phyloP scores from a whole-genome alignment of 2,113 vertebrate species.

The Lepisosteus oculatus region DNA sequence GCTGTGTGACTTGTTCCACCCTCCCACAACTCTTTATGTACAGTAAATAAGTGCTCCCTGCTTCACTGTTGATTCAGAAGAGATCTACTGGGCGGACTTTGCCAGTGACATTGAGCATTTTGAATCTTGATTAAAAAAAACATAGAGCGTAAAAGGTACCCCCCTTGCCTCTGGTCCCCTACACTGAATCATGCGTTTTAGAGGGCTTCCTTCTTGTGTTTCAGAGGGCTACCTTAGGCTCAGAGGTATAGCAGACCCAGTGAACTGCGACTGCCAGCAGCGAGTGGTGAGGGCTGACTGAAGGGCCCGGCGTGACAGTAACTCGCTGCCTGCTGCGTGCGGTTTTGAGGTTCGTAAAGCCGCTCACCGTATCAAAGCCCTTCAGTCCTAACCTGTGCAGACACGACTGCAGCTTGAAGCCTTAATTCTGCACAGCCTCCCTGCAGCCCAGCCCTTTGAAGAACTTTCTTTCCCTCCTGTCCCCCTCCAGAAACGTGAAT shows the following conservation, averaged over 20 bases:
- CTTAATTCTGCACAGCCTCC: neutral
- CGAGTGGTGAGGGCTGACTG: conserved; percentile 3
- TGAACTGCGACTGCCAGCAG: conserved; percentile 3
- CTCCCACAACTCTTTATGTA: too few species aligned
- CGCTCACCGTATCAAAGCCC: neutral
- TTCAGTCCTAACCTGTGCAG: neutral
- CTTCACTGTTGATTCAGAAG: too few species aligned
- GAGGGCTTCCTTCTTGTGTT: too few species aligned
- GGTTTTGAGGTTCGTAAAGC: neutral
- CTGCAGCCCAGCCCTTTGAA: neutral
- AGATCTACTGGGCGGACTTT: neutral
- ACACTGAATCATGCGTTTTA: too few species aligned
- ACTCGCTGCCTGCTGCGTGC: conserved; percentile 3
- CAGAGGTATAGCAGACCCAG: neutral
- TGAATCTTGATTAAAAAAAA: conserved; percentile 7
- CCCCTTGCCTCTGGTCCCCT: neutral
- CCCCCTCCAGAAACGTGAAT: too few species aligned
- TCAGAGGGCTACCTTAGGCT: neutral
- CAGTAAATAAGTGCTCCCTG: too few species aligned
- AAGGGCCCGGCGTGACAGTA: neutral
- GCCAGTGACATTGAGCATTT: neutral
- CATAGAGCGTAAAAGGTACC: neutral
- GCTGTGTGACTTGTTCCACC: too few species aligned
- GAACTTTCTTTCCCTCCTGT: too few species aligned
- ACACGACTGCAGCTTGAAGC: neutral